Conservation (phyloP, 2,888 invertebrate species). For the Hedya salicella region DNA sequence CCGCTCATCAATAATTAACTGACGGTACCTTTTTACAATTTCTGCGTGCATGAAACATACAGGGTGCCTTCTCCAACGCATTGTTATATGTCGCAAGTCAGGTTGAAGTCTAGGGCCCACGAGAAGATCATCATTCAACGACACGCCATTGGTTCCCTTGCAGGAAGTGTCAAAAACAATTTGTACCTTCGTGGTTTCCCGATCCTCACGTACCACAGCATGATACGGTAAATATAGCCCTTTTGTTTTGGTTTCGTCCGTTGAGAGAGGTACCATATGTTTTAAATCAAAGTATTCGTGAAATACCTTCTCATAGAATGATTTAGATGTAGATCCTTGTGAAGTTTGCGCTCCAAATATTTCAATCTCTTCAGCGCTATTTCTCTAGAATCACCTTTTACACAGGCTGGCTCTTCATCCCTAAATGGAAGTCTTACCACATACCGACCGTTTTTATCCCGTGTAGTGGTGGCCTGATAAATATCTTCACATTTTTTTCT, state of each 20-base stretch:
- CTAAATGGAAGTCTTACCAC: conserved; percentile 47
- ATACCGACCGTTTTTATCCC: conserved; percentile 44
- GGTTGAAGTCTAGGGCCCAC: conserved; percentile 51
- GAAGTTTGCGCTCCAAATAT: conserved; percentile 16
- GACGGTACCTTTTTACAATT: conserved; percentile 56
- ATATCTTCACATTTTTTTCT: conserved; percentile 45
- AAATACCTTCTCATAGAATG: conserved; percentile 33
- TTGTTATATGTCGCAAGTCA: conserved; percentile 50
- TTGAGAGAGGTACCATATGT: conserved; percentile 40
- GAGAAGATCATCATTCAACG: conserved; percentile 50
- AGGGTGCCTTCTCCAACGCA: conserved; percentile 49
- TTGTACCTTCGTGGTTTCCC: too few species aligned
- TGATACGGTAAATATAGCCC: too few species aligned
- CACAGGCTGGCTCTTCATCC: conserved; percentile 12
- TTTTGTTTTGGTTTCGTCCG: conserved; percentile 17
- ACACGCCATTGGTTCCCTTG: conserved; percentile 44
- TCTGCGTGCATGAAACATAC: conserved; percentile 51
- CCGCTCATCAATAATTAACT: conserved; percentile 47
- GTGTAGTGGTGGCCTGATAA: too few species aligned
- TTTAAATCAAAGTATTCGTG: conserved; percentile 41
- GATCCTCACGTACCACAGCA: too few species aligned
- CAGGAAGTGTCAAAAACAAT: conserved; percentile 51
- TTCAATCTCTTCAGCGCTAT: conserved; percentile 28
- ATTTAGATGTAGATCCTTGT: conserved; percentile 29
- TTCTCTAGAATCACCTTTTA: conserved; percentile 10